phyloP scores from a whole-genome alignment of 2,797 vertebrate genomes.

The Xyrichtys novacula region DNA sequence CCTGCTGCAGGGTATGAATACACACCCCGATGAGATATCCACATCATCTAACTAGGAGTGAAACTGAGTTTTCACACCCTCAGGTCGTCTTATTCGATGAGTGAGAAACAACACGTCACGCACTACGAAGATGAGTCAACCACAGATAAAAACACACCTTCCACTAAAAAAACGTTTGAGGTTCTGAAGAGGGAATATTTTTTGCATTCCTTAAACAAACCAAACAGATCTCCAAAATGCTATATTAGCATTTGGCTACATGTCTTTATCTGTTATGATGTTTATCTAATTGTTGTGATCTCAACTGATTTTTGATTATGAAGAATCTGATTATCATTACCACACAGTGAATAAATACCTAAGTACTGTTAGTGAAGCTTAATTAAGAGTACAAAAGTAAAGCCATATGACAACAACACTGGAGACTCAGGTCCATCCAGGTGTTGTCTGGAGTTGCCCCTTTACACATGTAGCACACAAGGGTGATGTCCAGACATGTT shows the following conservation, averaged over 20 bases:
- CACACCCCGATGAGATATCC: slow-evolving; percentile 43
- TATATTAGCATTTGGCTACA: too few species aligned
- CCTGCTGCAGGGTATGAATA: slow-evolving; percentile 65
- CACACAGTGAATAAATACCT: too few species aligned
- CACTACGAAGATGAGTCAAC: slow-evolving; percentile 24
- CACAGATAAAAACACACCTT: background rate
- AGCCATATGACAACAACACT: background rate
- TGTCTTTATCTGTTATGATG: too few species aligned
- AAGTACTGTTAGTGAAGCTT: too few species aligned
- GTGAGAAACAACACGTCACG: slow-evolving; percentile 32
- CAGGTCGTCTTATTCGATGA: slow-evolving; percentile 52
- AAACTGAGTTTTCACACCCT: slow-evolving; percentile 62
- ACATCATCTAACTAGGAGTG: slow-evolving; percentile 33
- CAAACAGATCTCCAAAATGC: too few species aligned
- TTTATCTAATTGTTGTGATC: too few species aligned
- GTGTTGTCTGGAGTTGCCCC: background rate
- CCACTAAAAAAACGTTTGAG: background rate
- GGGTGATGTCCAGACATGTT: background rate
- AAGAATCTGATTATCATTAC: too few species aligned
- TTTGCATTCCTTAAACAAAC: too few species aligned
- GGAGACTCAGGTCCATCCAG: background rate
- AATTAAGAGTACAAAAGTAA: background rate
- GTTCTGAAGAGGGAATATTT: background rate
- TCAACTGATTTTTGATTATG: too few species aligned
- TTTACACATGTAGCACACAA: background rate